Evolutionary conservation across 2,113 vertebrate species (phyloP).

Genomic region (Daubentonia madagascariensis): DNA sequence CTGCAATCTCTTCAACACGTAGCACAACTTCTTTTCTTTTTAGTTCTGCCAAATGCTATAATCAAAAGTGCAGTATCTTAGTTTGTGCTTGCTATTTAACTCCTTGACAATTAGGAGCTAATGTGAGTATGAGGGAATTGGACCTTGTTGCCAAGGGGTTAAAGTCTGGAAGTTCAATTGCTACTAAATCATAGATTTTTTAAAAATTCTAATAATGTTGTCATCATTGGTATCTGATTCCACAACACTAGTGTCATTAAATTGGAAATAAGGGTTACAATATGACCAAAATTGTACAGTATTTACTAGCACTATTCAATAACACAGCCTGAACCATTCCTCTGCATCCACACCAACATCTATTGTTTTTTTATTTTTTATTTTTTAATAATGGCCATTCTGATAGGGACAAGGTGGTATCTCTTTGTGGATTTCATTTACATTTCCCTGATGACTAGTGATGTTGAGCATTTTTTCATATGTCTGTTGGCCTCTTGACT

Average conservation of each 20-base stretch:
- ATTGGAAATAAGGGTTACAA: conserved; percentile 29
- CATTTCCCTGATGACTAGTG: no score
- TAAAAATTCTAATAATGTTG: background rate
- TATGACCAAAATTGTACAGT: background rate
- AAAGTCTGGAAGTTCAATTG: background rate
- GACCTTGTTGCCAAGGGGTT: background rate
- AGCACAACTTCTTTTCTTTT: conserved; percentile 84
- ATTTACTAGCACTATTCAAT: conserved; percentile 3
- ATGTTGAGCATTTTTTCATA: no score
- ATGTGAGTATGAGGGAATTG: background rate
- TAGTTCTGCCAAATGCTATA: conserved; percentile 90
- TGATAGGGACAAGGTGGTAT: no score
- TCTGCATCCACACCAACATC: no score
- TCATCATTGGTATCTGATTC: background rate
- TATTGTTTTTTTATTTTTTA: no score
- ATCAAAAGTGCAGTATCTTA: conserved; percentile 83
- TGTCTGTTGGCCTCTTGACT: background rate
- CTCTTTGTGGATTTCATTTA: no score
- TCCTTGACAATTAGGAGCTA: background rate
- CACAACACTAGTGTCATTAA: background rate
- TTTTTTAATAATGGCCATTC: no score
- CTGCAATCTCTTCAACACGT: conserved; percentile 81
- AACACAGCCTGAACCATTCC: conserved; percentile 51
- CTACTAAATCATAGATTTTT: conserved; percentile 19
- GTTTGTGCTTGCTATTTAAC: conserved; percentile 49